These are phyloP conservation scores for Mellilla xanthometata DNA, from an alignment of 2,888 invertebrate species.

Conservation along the genomic window DNA sequence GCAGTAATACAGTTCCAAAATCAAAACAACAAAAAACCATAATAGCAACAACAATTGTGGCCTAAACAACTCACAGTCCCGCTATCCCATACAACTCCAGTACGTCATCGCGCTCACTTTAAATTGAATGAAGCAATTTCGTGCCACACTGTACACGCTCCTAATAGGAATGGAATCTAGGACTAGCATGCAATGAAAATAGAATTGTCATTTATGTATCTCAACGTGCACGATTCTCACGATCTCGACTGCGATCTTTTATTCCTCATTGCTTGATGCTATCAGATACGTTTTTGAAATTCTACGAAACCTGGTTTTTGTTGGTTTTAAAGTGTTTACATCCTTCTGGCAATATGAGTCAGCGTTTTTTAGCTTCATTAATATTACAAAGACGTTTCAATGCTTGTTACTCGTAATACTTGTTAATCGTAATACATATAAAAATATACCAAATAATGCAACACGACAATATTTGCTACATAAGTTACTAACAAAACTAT, in stretches of 20 bases:
- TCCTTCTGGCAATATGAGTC: background rate
- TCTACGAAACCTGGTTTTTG: too few species aligned
- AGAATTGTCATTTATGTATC: conserved; percentile 32
- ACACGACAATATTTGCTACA: too few species aligned
- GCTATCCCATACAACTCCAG: conserved; percentile 8
- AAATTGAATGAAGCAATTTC: conserved; percentile 41
- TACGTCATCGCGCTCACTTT: conserved; percentile 30
- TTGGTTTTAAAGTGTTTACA: background rate
- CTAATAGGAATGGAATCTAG: conserved; percentile 30
- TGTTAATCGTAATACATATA: too few species aligned
- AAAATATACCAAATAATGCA: too few species aligned
- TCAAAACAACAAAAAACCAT: too few species aligned
- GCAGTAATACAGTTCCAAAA: too few species aligned
- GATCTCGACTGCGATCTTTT: conserved; percentile 21
- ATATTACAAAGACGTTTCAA: too few species aligned
- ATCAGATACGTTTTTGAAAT: too few species aligned
- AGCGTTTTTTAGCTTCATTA: too few species aligned
- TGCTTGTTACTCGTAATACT: too few species aligned
- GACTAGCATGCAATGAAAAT: conserved; percentile 31
- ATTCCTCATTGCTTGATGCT: conserved; percentile 1
- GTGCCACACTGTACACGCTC: conserved; percentile 25
- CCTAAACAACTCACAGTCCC: background rate
- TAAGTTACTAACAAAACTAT: too few species aligned
- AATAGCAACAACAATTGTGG: background rate
- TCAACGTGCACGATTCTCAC: conserved; percentile 30